These are phyloP conservation scores for Ectropis grisescens DNA, from an alignment of 1,140 invertebrate genomes.

Conservation along the genomic window DNA sequence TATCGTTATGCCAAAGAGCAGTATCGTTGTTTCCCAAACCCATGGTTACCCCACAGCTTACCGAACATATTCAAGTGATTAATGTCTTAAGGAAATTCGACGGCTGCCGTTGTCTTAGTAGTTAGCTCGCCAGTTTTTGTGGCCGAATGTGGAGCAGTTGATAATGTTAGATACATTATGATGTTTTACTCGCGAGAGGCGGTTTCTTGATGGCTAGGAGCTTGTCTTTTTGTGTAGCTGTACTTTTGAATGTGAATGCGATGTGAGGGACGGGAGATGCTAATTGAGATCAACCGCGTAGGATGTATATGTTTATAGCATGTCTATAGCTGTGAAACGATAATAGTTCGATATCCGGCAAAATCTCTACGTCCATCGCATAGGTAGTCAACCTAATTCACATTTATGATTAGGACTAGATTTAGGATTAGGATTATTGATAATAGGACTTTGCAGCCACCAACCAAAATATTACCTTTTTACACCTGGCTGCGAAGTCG, in stretches of 20 bases:
- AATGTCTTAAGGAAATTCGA: conserved; percentile 65
- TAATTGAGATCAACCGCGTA: background rate
- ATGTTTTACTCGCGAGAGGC: conserved; percentile 4
- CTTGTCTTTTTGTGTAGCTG: too few relatives aligned
- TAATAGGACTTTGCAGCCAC: too few relatives aligned
- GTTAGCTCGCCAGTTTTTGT: conserved; percentile 62
- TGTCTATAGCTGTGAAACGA: background rate
- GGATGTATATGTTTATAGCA: background rate
- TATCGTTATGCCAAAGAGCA: too few relatives aligned
- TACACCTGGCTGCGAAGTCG: too few relatives aligned
- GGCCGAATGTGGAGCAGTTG: conserved; percentile 55
- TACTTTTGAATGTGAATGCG: background rate
- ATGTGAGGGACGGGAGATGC: background rate
- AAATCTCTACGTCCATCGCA: background rate
- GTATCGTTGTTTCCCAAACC: too few relatives aligned
- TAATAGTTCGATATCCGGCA: background rate
- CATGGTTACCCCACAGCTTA: conserved; percentile 35
- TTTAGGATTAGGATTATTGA: too few relatives aligned
- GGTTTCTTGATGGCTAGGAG: too few relatives aligned
- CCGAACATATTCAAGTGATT: conserved; percentile 60
- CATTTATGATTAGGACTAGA: too few relatives aligned
- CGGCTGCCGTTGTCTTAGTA: conserved; percentile 66
- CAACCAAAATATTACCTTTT: too few relatives aligned
- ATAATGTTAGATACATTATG: conserved; percentile 58
- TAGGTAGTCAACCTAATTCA: too few relatives aligned